Conservation (phyloP, 1,140 invertebrate genomes). For the Brachionus plicatilis region DNA sequence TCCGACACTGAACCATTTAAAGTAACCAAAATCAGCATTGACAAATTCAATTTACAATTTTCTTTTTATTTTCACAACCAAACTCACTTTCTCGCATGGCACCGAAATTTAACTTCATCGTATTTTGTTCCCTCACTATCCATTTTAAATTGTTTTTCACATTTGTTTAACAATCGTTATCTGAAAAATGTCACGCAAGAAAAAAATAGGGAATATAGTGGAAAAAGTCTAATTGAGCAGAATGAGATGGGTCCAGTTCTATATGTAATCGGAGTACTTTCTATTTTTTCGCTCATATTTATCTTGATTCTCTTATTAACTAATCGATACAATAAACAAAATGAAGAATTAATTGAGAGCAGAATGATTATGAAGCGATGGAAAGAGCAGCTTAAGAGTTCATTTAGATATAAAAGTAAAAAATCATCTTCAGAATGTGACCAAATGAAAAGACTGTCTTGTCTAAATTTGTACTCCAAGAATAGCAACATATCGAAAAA, state of each 20-base stretch:
- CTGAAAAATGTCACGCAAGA: neutral
- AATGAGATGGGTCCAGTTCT: neutral
- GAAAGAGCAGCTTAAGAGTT: neutral
- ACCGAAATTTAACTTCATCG: neutral
- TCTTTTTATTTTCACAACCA: neutral
- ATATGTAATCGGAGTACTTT: constrained; percentile 8
- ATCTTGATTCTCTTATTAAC: neutral
- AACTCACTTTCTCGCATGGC: neutral
- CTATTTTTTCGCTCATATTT: neutral
- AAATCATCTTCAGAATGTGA: neutral
- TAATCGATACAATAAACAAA: constrained; percentile 26
- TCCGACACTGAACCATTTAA: neutral
- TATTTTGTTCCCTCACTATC: neutral
- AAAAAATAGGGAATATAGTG: neutral
- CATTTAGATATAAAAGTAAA: neutral
- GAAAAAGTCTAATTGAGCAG: neutral
- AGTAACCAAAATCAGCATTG: neutral
- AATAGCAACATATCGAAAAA: neutral
- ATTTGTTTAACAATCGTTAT: neutral
- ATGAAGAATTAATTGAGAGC: neutral
- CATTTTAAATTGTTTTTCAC: neutral
- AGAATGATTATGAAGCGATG: neutral
- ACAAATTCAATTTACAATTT: neutral
- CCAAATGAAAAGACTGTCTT: neutral
- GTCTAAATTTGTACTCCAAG: neutral